Percentiles rank a stretch among this genome's conserved stretches.
phyloP scores from a whole-genome alignment of 2,888 invertebrate species.

The Julus scanicus region DNA sequence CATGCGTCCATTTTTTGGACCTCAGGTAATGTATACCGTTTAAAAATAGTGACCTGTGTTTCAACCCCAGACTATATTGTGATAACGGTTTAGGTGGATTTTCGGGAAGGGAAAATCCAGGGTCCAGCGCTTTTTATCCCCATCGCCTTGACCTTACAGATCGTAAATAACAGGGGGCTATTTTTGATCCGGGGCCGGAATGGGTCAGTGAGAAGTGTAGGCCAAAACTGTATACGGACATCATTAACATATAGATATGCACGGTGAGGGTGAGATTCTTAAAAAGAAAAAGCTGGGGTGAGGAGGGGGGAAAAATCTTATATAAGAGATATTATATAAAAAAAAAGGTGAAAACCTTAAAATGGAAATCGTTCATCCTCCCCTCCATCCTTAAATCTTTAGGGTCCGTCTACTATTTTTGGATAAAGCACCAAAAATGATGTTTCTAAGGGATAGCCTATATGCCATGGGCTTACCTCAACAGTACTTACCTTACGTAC shows the following conservation, averaged over 20 bases:
- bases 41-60: slow-evolving; percentile 5
- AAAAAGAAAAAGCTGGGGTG: neutral
- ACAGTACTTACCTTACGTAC: neutral
- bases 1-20: neutral
- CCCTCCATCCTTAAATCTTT: slow-evolving; percentile 18
- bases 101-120: neutral
- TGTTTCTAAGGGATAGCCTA: neutral
- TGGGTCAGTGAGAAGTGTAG: slow-evolving; percentile 19
- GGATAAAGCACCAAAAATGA: neutral
- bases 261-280: neutral
- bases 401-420: neutral
- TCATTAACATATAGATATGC: slow-evolving; percentile 3
- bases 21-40: neutral
- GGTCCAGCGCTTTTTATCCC: neutral
- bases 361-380: neutral
- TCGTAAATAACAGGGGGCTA: slow-evolving; percentile 7
- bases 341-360: neutral
- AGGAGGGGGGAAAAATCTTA: neutral
- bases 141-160: neutral
- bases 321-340: slow-evolving; percentile 10
- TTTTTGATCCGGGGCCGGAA: slow-evolving; percentile 19
- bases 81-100: slow-evolving; percentile 1
- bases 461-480: neutral
- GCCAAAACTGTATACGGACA: neutral
- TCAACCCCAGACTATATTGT: slow-evolving; percentile 1